Percentiles rank a stretch among this genome's conserved stretches.
Conservation (phyloP, 2,113 vertebrate genomes). For the Motacilla alba region DNA sequence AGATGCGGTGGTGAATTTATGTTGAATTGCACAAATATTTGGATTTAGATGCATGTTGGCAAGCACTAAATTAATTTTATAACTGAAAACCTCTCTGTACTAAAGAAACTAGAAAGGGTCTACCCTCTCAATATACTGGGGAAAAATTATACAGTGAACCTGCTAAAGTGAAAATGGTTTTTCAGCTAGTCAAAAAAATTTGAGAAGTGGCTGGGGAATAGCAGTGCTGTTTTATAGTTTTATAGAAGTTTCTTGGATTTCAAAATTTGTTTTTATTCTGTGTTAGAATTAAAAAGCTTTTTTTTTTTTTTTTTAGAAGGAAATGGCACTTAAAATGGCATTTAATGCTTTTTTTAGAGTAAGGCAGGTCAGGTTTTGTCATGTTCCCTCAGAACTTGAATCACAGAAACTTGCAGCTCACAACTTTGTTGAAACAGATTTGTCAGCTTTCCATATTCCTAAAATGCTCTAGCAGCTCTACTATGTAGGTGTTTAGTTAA, state of each 20-base stretch:
- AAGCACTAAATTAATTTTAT: constrained; percentile 15
- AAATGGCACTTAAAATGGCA: neutral
- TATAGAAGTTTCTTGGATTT: neutral
- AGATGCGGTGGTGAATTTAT: neutral
- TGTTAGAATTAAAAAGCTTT: neutral
- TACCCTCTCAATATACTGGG: neutral
- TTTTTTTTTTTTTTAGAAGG: neutral
- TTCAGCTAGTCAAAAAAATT: neutral
- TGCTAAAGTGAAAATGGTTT: neutral
- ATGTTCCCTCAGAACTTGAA: neutral
- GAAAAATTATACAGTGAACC: neutral
- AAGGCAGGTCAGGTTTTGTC: neutral
- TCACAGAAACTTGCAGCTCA: neutral
- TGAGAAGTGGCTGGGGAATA: neutral
- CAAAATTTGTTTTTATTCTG: neutral
- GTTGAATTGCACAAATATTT: constrained; percentile 8
- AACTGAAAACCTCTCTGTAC: neutral
- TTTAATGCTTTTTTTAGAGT: neutral
- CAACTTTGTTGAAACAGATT: neutral
- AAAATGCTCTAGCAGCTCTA: neutral
- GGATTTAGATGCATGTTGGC: neutral
- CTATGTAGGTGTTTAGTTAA: neutral
- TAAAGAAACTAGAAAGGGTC: neutral
- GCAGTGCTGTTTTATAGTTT: neutral
- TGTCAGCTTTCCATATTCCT: neutral